Conservation (phyloP, 23 tunicate species). For the Trididemnum nubilum region DNA sequence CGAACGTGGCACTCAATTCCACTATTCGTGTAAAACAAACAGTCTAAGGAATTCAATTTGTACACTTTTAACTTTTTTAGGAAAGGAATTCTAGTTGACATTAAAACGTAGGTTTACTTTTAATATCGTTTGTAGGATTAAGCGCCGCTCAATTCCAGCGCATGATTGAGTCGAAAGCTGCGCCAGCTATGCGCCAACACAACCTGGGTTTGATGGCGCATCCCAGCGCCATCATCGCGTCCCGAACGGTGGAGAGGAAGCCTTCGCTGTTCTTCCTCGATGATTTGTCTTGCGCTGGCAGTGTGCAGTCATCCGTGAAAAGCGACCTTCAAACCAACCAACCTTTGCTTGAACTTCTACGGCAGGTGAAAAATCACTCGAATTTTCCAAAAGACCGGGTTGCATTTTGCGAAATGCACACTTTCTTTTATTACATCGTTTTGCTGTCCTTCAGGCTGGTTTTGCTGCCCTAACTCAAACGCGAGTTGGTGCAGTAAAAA, state of each 20-base stretch:
- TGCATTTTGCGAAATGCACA: not conserved
- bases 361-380: slow-evolving; percentile 86
- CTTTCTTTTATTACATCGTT: no score
- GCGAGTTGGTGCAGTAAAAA: no score
- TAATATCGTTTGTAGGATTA: slow-evolving; percentile 43
- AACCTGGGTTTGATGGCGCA: slow-evolving; percentile 96
- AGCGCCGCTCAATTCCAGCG: slow-evolving; percentile 67
- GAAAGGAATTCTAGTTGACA: no score
- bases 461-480: no score
- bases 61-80: no score
- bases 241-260: slow-evolving; percentile 29
- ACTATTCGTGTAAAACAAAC: no score
- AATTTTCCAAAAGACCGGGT: no score
- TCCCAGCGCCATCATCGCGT: slow-evolving; percentile 76
- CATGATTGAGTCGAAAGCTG: slow-evolving; percentile 67
- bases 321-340: slow-evolving; percentile 2
- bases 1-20: no score
- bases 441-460: no score
- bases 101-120: no score
- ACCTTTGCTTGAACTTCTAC: slow-evolving; percentile 61
- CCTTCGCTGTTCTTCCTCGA: slow-evolving; percentile 65
- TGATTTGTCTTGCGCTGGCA: slow-evolving; percentile 58
- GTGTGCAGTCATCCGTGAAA: not conserved
- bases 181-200: slow-evolving; percentile 60
- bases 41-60: no score